Conservation (phyloP, 2,888 invertebrate genomes). For the Volucella zonaria region DNA sequence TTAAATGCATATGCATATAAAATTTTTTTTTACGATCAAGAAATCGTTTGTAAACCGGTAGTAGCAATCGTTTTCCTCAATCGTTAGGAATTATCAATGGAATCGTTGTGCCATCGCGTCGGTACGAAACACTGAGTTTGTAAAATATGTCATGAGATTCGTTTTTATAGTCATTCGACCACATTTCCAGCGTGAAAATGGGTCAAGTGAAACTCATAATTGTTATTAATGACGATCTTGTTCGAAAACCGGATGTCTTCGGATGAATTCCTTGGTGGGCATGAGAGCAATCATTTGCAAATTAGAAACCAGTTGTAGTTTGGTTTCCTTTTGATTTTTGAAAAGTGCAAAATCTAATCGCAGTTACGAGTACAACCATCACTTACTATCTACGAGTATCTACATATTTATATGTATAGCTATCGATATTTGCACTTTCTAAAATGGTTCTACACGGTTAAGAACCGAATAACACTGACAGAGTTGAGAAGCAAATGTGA, state of each 20-base stretch:
- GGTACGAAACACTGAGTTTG: conserved; percentile 18
- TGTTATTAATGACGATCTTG: conserved; percentile 42
- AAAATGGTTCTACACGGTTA: conserved; percentile 22
- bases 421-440: conserved; percentile 61
- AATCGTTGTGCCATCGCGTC: conserved; percentile 18
- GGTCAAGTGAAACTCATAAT: conserved; percentile 63
- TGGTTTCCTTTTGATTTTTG: conserved; percentile 9
- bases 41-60: conserved; percentile 10
- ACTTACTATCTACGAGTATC: neutral
- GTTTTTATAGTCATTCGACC: conserved; percentile 14
- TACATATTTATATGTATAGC: neutral
- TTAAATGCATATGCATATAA: conserved; percentile 8
- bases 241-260: conserved; percentile 54
- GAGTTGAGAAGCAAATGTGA: conserved; percentile 34
- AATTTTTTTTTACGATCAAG: neutral
- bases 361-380: neutral
- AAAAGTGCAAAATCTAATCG: conserved; percentile 23
- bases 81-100: conserved; percentile 8
- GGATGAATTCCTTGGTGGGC: conserved; percentile 28
- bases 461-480: conserved; percentile 23
- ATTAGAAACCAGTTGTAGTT: conserved; percentile 18
- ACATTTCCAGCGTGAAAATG: conserved; percentile 31
- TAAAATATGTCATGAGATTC: conserved; percentile 37
- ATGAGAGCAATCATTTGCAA: conserved; percentile 34
- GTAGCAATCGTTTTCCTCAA: conserved; percentile 33